A percentile compares a stretch with the other conserved stretches of the same genome.
phyloP scores from a whole-genome alignment of 2,113 vertebrate genomes.

The Brachyhypopomus occidentalis region DNA sequence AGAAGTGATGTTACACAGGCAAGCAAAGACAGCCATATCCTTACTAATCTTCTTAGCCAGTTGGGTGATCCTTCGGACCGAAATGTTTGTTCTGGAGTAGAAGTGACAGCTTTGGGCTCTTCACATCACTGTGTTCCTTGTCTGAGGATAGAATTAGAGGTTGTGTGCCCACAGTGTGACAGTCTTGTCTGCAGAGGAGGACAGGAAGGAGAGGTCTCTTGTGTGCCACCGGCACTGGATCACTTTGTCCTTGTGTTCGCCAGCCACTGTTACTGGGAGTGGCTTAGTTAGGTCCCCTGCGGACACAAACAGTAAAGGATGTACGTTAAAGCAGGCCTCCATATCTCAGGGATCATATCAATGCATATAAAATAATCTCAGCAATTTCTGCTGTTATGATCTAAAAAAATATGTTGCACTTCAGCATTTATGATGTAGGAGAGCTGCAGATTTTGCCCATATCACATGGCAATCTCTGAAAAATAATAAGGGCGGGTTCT shows the following conservation, averaged over 20 bases:
- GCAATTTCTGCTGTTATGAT: background rate
- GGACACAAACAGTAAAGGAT: conserved; percentile 24
- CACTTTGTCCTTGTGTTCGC: conserved; percentile 95
- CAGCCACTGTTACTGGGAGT: conserved; percentile 89
- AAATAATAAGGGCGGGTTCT: background rate
- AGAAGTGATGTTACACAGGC: background rate
- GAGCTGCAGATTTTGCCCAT: background rate
- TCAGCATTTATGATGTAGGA: background rate
- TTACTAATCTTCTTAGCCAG: background rate
- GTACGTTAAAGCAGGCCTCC: background rate
- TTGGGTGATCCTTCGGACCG: background rate
- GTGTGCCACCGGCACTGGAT: conserved; percentile 98
- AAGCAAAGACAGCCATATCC: conserved; percentile 7
- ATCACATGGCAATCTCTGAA: background rate
- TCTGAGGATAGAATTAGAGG: conserved; percentile 58
- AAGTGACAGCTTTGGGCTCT: conserved; percentile 16
- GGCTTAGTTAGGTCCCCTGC: conserved; percentile 94
- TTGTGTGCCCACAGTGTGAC: conserved; percentile 91
- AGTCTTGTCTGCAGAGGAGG: conserved; percentile 94
- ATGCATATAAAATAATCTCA: too few relatives aligned
- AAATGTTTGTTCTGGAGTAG: background rate
- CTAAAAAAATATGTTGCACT: background rate
- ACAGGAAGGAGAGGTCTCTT: conserved; percentile 89
- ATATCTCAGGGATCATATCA: too few relatives aligned
- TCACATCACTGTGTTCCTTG: background rate